Evolutionary conservation across 2,888 invertebrate species (phyloP).

Genomic region (Lissocephala sabroskyi): DNA sequence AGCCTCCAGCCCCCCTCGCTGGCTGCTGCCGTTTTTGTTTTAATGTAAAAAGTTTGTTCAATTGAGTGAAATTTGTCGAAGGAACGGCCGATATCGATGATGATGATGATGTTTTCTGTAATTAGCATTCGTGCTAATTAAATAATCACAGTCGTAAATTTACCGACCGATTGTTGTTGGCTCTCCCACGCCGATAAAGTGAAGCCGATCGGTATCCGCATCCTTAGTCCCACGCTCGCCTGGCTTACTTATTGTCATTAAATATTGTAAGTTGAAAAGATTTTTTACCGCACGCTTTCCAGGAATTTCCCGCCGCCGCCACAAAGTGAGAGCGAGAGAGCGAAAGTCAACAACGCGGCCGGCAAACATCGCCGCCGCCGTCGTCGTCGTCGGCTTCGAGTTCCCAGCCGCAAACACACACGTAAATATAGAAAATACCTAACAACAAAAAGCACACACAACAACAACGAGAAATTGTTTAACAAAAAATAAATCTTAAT

Average conservation of each 20-base stretch:
- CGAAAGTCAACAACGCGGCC: slow-evolving; percentile 53
- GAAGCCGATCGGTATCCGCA: not conserved
- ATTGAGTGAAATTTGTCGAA: slow-evolving; percentile 53
- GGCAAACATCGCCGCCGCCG: slow-evolving; percentile 12
- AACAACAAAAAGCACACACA: slow-evolving; percentile 33
- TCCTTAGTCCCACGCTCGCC: slow-evolving; percentile 27
- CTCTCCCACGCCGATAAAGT: slow-evolving; percentile 49
- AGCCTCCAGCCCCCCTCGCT: not conserved
- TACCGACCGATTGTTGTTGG: slow-evolving; percentile 10
- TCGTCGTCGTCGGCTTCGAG: slow-evolving; percentile 4
- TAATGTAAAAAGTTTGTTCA: slow-evolving; percentile 66
- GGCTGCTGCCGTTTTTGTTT: slow-evolving; percentile 30
- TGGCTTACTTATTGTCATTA: slow-evolving; percentile 50
- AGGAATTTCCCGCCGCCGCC: slow-evolving; percentile 54
- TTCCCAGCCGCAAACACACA: not conserved
- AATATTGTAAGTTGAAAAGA: slow-evolving; percentile 52
- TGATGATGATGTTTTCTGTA: slow-evolving; percentile 10
- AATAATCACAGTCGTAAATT: slow-evolving; percentile 48
- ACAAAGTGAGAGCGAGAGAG: slow-evolving; percentile 17
- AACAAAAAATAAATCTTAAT: slow-evolving; percentile 65
- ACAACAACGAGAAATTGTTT: slow-evolving; percentile 57
- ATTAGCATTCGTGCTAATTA: slow-evolving; percentile 59
- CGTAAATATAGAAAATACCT: slow-evolving; percentile 34
- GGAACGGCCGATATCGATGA: not conserved
- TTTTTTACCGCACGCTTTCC: slow-evolving; percentile 61